These are phyloP conservation scores for Brienomyrus brachyistius DNA, from an alignment of 2,113 vertebrate species.

Conservation along the genomic window DNA sequence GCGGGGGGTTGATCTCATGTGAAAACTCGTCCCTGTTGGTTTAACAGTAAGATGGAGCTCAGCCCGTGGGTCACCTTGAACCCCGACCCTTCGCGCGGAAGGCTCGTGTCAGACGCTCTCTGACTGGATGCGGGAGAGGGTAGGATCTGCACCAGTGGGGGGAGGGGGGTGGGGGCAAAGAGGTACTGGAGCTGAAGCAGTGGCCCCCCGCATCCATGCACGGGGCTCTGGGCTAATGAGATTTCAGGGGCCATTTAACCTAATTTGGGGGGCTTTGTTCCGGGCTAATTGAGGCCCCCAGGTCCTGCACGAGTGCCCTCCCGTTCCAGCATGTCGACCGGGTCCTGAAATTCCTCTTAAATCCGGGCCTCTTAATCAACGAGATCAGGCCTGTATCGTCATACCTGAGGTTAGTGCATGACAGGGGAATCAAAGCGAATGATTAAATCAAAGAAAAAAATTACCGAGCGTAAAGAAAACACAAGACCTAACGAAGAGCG, in stretches of 20 bases:
- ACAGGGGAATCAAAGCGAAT: background rate
- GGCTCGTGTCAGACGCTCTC: background rate
- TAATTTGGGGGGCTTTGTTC: background rate
- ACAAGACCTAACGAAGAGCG: background rate
- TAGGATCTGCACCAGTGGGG: background rate
- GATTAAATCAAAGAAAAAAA: background rate
- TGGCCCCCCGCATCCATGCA: constrained; percentile 7
- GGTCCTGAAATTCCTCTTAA: background rate
- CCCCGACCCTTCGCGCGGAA: background rate
- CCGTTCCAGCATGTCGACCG: background rate
- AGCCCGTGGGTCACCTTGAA: background rate
- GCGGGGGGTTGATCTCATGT: background rate
- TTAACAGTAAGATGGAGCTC: background rate
- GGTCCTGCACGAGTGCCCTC: background rate
- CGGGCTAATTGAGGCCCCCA: constrained; percentile 12
- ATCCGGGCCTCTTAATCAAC: background rate
- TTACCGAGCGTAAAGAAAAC: background rate
- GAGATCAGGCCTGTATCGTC: background rate
- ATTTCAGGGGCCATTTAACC: constrained; percentile 25
- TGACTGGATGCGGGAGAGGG: background rate
- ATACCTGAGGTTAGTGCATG: background rate
- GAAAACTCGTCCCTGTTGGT: background rate
- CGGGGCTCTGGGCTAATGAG: constrained; percentile 22
- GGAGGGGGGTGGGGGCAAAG: background rate
- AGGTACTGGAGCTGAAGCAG: background rate